Evolutionary conservation across 1,140 invertebrate species (phyloP), one percentile per base, ranked within the genome.

Genomic region (Drosophila tani): DNA sequence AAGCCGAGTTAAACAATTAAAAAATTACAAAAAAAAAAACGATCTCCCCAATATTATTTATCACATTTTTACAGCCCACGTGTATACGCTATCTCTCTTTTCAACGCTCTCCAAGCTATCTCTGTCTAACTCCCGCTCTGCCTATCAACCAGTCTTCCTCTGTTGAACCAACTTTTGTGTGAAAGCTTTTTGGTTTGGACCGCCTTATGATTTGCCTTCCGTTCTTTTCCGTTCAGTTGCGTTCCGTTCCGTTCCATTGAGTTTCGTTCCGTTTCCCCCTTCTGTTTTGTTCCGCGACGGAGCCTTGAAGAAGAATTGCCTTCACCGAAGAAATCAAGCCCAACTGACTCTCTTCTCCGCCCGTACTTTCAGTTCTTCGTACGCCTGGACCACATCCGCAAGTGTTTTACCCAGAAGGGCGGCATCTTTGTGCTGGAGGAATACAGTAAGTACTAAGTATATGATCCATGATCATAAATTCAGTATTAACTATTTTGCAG

Each of bases 401-500:
- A 99, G 94, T 99, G 99, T 95, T 99, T 99, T 95, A 99, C 98
- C 66, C 98, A 98, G 94, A 99, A 99, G 94, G 98, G 98, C 93
- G 98, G 98, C 93, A 98, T 99, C 93, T 99, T 99, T 95, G 97
- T 99, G 93, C 95, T 99, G 93, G 99, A 99, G 95, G 99, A 99
- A 96, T 99, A 96, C 94, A 99, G 98, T 99, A 95, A 98, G 97
- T 90, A 66, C 47, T 45, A 32, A 53, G 38, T 41, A 27, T 6
- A 15, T 19, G 32, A 8, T 8, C 32, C 1, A 9, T 1, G 32
- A 0, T 21, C 21, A 2, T 11, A 4, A n/a, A 3, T n/a, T 5
- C 14, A 17, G 8, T n/a, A 19, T 11, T 40, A n/a, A 50, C 7
- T 17, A 5, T 82, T 91, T 82, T 91, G 80, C 95, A 99, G 99